Conservation (phyloP, 1,140 invertebrate genomes). For the Drosophila miranda region DNA sequence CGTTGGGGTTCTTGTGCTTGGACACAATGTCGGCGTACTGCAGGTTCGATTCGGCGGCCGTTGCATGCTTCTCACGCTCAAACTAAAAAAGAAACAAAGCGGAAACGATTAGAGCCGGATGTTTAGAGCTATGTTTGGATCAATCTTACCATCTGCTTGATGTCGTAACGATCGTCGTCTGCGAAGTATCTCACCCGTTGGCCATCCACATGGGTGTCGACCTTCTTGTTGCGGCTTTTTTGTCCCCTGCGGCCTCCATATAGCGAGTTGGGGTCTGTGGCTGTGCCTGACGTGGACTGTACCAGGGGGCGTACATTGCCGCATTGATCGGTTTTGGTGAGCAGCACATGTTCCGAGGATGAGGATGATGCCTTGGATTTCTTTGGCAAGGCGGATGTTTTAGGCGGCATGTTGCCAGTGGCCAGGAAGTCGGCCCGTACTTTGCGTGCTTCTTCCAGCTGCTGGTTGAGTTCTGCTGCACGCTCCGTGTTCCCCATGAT, state of each 20-base stretch:
- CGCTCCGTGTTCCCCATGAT: constrained; percentile 90
- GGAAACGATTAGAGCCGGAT: background rate
- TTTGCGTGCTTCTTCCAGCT: constrained; percentile 88
- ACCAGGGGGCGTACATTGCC: constrained; percentile 86
- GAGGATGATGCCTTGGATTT: constrained; percentile 1
- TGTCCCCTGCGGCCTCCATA: constrained; percentile 81
- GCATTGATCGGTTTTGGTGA: constrained; percentile 88
- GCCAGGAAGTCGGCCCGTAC: constrained; percentile 82
- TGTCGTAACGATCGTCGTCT: constrained; percentile 94
- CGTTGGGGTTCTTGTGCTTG: constrained; percentile 87
- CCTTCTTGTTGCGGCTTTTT: constrained; percentile 84
- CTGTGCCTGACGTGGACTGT: constrained; percentile 30
- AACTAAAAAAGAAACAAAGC: constrained; percentile 84
- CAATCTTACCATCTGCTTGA: constrained; percentile 90
- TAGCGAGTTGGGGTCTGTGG: constrained; percentile 25
- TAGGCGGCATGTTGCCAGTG: constrained; percentile 5
- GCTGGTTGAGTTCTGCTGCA: constrained; percentile 87
- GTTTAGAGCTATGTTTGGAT: constrained; percentile 1
- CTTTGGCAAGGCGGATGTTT: background rate
- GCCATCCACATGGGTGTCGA: constrained; percentile 89
- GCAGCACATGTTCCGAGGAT: constrained; percentile 84
- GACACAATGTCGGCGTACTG: constrained; percentile 90
- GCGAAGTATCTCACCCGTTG: constrained; percentile 92
- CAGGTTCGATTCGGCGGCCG: constrained; percentile 91
- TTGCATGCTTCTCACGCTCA: constrained; percentile 93